Evolutionary conservation across 23 tunicate genomes (phyloP).

Genomic region (Halocynthia aurantium): DNA sequence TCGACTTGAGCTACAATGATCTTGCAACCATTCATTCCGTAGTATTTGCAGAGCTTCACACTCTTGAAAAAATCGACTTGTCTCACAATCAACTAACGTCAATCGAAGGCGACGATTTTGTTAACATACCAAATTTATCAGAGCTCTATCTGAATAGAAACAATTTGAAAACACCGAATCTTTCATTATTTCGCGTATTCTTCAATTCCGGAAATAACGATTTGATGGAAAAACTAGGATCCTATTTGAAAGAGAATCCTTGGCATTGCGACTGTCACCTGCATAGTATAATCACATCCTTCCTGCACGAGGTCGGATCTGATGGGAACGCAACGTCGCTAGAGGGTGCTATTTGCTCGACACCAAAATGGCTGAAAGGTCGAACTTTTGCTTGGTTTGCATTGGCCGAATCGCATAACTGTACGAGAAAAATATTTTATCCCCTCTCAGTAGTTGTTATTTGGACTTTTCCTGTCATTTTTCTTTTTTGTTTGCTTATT

Average conservation of each 20-base stretch:
- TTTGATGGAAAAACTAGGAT: not conserved
- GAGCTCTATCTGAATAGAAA: not conserved
- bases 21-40: not conserved
- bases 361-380: constrained; percentile 1
- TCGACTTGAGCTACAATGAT: not conserved
- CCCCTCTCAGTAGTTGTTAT: no score
- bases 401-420: not conserved
- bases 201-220: no score
- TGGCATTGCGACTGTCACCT: constrained; percentile 2
- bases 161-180: not conserved
- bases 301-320: not conserved
- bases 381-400: not conserved
- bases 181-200: not conserved
- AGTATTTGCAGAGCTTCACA: not conserved
- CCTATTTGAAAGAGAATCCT: not conserved
- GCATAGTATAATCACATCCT: not conserved
- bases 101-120: not conserved
- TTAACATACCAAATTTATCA: not conserved
- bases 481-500: no score
- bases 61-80: not conserved
- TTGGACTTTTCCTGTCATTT: no score
- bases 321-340: not conserved
- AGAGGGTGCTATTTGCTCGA: not conserved
- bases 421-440: no score
- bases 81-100: not conserved